phyloP scores from a whole-genome alignment of 1,140 invertebrate species.

The Panagrolaimus sp. region DNA sequence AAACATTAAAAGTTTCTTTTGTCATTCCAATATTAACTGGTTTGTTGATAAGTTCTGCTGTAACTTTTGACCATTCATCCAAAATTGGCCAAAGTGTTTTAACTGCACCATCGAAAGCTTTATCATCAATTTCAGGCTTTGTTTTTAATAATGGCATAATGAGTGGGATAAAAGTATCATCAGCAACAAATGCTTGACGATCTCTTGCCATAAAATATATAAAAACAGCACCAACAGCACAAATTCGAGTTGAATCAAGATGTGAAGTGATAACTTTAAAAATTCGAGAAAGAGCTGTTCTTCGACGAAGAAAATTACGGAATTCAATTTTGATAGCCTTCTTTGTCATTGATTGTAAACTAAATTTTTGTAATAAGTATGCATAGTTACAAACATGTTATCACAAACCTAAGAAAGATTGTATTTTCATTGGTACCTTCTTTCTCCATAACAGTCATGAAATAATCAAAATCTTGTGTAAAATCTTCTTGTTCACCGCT shows the following conservation, averaged over 20 bases:
- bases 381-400: no score
- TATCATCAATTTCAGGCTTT: conserved; percentile 7
- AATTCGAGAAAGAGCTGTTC: background rate
- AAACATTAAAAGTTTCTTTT: conserved; percentile 11
- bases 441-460: background rate
- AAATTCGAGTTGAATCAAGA: background rate
- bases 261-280: background rate
- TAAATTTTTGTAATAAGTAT: background rate
- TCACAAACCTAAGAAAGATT: background rate
- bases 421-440: background rate
- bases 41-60: background rate
- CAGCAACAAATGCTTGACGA: background rate
- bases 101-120: background rate
- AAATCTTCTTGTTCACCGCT: conserved; percentile 1
- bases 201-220: background rate
- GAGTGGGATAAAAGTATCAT: background rate
- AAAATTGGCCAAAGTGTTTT: background rate
- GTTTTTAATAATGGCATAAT: background rate
- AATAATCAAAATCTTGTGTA: background rate
- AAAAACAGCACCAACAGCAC: background rate
- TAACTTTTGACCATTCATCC: background rate
- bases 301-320: background rate
- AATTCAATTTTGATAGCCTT: conserved; percentile 8
- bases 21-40: background rate
- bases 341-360: background rate